Conservation (phyloP, 2,797 vertebrate genomes). For the Tragelaphus oryx region DNA sequence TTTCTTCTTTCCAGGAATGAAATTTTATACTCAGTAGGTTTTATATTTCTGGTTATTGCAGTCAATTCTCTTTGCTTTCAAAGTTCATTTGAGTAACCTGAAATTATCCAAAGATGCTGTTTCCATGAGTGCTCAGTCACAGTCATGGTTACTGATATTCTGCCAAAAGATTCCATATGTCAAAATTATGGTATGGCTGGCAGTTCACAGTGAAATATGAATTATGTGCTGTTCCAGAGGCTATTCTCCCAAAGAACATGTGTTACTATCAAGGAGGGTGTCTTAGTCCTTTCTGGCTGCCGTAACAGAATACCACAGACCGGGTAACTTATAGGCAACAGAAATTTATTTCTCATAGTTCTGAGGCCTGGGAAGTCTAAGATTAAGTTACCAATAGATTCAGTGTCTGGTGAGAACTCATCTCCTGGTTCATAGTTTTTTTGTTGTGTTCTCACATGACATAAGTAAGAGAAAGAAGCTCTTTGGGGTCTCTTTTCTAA, state of each 20-base stretch:
- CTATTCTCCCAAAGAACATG: background rate
- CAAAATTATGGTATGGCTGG: background rate
- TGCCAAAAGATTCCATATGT: background rate
- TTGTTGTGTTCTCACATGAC: background rate
- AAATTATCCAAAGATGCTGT: background rate
- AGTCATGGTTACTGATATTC: background rate
- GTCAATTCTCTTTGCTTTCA: constrained; percentile 39
- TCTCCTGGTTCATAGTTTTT: background rate
- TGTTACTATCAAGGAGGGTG: background rate
- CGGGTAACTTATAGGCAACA: background rate
- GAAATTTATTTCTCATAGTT: background rate
- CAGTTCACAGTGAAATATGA: background rate
- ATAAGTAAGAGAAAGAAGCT: background rate
- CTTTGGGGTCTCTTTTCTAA: background rate
- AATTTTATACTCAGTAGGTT: background rate
- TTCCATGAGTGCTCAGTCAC: background rate
- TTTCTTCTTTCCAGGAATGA: background rate
- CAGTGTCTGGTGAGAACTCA: background rate
- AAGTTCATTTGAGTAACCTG: background rate
- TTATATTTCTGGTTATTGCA: background rate
- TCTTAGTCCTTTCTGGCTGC: background rate
- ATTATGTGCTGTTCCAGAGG: background rate
- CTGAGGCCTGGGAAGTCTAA: background rate
- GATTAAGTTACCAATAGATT: background rate
- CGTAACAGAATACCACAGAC: background rate